phyloP scores from a whole-genome alignment of 2,797 vertebrate genomes.

The Onychomys arenicola region DNA sequence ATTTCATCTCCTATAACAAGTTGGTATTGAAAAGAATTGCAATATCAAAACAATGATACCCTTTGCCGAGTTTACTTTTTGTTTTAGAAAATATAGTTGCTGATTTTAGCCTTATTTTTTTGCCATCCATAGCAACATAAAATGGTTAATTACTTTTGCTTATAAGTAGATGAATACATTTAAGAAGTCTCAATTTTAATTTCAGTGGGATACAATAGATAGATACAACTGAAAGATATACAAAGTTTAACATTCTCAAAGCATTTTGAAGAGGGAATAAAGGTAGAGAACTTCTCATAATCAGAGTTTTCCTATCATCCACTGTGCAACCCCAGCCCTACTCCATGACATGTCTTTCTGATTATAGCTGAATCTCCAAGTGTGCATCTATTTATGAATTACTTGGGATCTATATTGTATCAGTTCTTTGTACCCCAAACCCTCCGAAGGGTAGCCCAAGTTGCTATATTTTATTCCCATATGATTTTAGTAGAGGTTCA shows the following conservation, averaged over 20 bases:
- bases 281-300: not conserved
- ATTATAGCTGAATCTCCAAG: not conserved
- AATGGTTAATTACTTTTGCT: not conserved
- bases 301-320: not conserved
- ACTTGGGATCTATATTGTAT: not conserved
- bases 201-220: not conserved
- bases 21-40: not conserved
- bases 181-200: not conserved
- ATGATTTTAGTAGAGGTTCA: not conserved
- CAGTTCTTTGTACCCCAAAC: not conserved
- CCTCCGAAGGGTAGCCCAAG: not conserved
- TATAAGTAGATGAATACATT: not conserved
- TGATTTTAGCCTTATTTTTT: not conserved
- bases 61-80: not conserved
- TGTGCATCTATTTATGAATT: not conserved
- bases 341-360: not conserved
- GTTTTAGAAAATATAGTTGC: not conserved
- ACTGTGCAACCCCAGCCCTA: not conserved
- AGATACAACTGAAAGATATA: not conserved
- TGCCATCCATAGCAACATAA: not conserved
- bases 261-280: not conserved
- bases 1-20: not conserved
- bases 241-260: not conserved
- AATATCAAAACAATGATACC: not conserved
- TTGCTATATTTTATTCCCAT: not conserved